Percentiles rank a stretch among this genome's conserved stretches.
Conservation (phyloP, 2,113 vertebrate genomes). For the Nasalis larvatus region DNA sequence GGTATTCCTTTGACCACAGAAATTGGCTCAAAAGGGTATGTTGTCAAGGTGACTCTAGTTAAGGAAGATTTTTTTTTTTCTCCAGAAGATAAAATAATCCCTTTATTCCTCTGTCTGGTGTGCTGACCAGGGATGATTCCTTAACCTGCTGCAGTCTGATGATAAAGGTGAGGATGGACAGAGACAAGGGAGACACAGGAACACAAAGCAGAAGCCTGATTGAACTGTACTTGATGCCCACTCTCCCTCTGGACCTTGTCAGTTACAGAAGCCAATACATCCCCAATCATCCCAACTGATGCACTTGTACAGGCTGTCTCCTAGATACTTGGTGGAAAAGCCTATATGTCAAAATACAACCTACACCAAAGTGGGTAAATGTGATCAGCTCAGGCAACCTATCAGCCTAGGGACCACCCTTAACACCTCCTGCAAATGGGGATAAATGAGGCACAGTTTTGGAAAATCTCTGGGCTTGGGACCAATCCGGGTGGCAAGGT, state of each 20-base stretch:
- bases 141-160: not conserved
- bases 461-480: slow-evolving; percentile 43
- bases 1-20: not conserved
- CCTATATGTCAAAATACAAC: not conserved
- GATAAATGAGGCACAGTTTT: slow-evolving; percentile 7
- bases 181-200: not conserved
- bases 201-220: not conserved
- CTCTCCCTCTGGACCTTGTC: not conserved
- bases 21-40: not conserved
- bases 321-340: not conserved
- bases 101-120: not conserved
- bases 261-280: not conserved
- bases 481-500: slow-evolving; percentile 39
- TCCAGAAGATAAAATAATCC: not conserved
- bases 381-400: not conserved
- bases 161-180: not conserved
- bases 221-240: not conserved
- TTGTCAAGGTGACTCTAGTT: not conserved
- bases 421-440: not conserved
- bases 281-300: not conserved
- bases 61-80: not conserved
- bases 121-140: not conserved
- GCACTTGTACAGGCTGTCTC: not conserved
- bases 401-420: not conserved
- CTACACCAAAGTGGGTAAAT: not conserved